Evolutionary conservation across 2,113 vertebrate genomes (phyloP), one percentile per base, ranked within the genome.

Genomic region (Hiodon tergisus): DNA sequence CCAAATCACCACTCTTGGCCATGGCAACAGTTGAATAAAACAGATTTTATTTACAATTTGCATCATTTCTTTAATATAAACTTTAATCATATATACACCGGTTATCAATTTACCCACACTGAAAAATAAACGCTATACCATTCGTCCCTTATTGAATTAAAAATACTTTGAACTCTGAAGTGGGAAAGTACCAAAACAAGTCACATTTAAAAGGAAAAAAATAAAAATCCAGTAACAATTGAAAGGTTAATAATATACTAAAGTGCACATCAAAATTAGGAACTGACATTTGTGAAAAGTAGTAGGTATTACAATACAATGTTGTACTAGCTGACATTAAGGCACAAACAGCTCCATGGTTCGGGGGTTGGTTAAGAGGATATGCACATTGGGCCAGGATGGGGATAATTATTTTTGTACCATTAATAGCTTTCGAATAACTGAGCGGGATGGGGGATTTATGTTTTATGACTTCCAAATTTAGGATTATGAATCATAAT

Each of bases 1-100:
- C 46, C 72, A 61, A 11, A 46, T n/a, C 68, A 57, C 9, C 47
- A 72, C 51, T 69, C 47, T 73, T 14, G 71, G 9, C 70, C 71
- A 66, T 3, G 11, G 60, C 57, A 66, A 48, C 9, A 63, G 60
- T 72, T 72, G 78, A 70, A 70, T 83, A 81, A 81, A 83, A 85
- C 47, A 63, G 77, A 77, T 62, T 83, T 81, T 83, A 85, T 85
- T 85, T 81, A 81, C 82, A 82, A 53, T 73, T 77, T 79, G 13
- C 55, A 76, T 74, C 66, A 55, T 67, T 77, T 31, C 31, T 69
- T 72, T 63, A 66, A 72, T 77, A 72, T 77, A 77, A 75, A 57
- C 69, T 75, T 75, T 14, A 78, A 78, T 74, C 13, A 72, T 77
- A 76, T 74, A 76, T 78, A 73, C 73, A 77, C 13, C 72, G 68